Conservation (phyloP, 2,113 vertebrate genomes). For the Passer montanus region DNA sequence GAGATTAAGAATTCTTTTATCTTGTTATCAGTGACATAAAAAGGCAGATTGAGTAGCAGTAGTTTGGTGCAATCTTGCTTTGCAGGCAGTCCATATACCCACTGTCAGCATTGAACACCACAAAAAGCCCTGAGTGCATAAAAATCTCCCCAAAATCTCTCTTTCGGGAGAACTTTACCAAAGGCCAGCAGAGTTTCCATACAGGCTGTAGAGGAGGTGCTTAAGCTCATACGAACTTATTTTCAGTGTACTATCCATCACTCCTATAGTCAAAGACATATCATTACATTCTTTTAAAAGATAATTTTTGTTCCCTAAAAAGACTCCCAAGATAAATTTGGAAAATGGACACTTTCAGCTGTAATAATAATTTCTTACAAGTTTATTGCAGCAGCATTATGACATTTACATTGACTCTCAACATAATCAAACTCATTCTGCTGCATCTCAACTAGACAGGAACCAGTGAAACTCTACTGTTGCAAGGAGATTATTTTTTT, state of each 20-base stretch:
- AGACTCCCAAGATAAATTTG: neutral
- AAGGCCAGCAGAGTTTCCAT: neutral
- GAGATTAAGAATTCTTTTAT: neutral
- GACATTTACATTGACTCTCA: neutral
- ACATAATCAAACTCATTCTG: neutral
- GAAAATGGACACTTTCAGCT: neutral
- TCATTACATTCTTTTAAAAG: neutral
- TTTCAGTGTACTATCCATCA: neutral
- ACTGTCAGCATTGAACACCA: neutral
- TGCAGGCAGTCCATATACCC: neutral
- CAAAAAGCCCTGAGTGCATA: neutral
- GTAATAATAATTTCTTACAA: neutral
- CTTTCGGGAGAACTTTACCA: neutral
- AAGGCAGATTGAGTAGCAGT: neutral
- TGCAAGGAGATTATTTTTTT: neutral
- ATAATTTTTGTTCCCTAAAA: neutral
- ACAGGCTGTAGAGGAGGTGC: neutral
- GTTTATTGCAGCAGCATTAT: neutral
- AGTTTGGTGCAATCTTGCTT: neutral
- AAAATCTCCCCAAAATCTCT: neutral
- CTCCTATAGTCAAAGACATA: neutral
- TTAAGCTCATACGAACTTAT: neutral
- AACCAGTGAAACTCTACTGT: neutral
- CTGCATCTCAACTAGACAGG: neutral
- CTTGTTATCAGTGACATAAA: neutral